Evolutionary conservation across 2,113 vertebrate genomes (phyloP).

Genomic region (Microcebus griseorufus): DNA sequence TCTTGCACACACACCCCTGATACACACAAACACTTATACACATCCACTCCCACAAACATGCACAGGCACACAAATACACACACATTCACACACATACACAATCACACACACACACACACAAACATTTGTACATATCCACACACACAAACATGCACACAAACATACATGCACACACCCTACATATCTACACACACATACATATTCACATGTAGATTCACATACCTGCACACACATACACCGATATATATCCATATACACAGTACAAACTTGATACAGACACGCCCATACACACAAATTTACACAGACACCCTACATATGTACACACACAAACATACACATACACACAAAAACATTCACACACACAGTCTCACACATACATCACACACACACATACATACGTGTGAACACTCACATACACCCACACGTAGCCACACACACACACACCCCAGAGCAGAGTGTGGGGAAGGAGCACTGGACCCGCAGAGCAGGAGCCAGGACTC

Average conservation of each 20-base stretch:
- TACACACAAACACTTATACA: neutral
- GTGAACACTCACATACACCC: no score
- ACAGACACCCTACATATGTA: neutral
- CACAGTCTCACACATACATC: neutral
- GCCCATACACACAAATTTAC: neutral
- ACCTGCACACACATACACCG: neutral
- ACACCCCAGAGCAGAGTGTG: neutral
- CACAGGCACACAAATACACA: neutral
- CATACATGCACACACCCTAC: no score
- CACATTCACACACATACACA: no score
- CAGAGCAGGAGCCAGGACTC: neutral
- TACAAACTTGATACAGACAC: neutral
- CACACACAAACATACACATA: neutral
- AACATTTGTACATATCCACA: neutral
- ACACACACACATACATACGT: neutral
- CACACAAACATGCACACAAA: no score
- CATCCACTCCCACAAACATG: neutral
- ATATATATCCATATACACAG: neutral
- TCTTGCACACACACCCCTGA: neutral
- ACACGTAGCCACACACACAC: no score
- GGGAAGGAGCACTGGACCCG: neutral
- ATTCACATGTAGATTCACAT: neutral
- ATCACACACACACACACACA: neutral
- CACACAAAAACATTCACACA: neutral
- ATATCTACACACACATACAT: neutral